These are phyloP conservation scores for Fissipunctia ypsillon DNA, from an alignment of 2,888 invertebrate species.

Conservation along the genomic window DNA sequence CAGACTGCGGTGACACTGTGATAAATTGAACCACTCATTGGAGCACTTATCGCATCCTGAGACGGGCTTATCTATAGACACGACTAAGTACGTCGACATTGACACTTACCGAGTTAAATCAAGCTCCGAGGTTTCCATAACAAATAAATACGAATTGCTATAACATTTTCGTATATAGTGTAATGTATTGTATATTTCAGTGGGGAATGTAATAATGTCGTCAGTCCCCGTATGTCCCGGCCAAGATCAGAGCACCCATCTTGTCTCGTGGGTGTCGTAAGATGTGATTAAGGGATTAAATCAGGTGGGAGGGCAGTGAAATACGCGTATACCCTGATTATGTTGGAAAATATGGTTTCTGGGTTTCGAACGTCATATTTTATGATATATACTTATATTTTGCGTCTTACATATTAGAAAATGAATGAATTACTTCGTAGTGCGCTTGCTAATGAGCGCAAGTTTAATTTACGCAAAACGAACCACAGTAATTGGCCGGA, in stretches of 20 bases:
- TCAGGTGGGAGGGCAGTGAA: conserved; percentile 44
- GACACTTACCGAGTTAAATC: conserved; percentile 46
- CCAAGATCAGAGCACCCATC: conserved; percentile 35
- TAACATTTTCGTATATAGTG: not conserved
- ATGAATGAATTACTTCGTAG: conserved; percentile 13
- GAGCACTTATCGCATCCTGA: conserved; percentile 63
- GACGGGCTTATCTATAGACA: conserved; percentile 53
- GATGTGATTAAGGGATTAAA: conserved; percentile 49
- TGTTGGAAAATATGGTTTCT: conserved; percentile 18
- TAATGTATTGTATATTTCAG: not conserved
- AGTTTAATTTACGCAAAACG: conserved; percentile 23
- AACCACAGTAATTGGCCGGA: conserved; percentile 24
- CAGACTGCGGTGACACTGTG: conserved; percentile 65
- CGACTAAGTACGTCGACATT: conserved; percentile 54
- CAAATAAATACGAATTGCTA: conserved; percentile 6
- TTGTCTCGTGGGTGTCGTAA: conserved; percentile 45
- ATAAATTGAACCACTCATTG: conserved; percentile 69
- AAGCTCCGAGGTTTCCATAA: conserved; percentile 11
- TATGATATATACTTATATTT: conserved; percentile 2
- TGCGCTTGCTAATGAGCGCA: conserved; percentile 30
- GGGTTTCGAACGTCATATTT: not conserved
- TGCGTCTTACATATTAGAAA: conserved; percentile 13
- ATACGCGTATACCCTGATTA: conserved; percentile 29
- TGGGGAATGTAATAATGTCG: conserved; percentile 22
- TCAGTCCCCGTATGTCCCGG: conserved; percentile 12